phyloP scores from a whole-genome alignment of 2,888 invertebrate species.

The Clusia tigrina region DNA sequence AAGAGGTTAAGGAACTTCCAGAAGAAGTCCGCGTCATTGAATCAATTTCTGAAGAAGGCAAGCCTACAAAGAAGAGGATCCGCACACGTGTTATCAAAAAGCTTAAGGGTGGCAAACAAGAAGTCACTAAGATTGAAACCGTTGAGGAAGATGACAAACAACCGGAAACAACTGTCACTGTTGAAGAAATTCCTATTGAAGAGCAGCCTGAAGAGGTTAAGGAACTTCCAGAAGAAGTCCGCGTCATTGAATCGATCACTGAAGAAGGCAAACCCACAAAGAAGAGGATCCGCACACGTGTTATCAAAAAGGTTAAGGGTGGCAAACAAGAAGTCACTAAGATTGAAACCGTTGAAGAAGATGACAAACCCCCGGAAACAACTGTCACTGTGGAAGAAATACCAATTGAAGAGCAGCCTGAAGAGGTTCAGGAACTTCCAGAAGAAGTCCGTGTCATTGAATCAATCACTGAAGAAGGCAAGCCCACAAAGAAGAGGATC shows the following conservation, averaged over 20 bases:
- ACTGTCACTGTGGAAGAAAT: constrained; percentile 35
- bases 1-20: constrained; percentile 20
- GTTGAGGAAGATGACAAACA: constrained; percentile 32
- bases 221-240: constrained; percentile 37
- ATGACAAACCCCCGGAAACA: constrained; percentile 33
- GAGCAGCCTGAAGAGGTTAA: constrained; percentile 26
- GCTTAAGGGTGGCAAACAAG: constrained; percentile 36
- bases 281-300: constrained; percentile 39
- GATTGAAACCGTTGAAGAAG: constrained; percentile 38
- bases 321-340: constrained; percentile 39
- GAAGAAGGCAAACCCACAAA: constrained; percentile 38
- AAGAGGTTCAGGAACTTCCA: constrained; percentile 32
- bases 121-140: constrained; percentile 36
- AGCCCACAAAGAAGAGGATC: constrained; percentile 22
- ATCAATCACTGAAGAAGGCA: constrained; percentile 33
- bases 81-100: constrained; percentile 35
- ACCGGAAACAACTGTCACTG: constrained; percentile 30
- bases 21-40: constrained; percentile 28
- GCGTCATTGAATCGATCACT: constrained; percentile 31
- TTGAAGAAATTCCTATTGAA: constrained; percentile 30
- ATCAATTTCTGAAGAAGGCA: constrained; percentile 31
- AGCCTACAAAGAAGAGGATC: constrained; percentile 30
- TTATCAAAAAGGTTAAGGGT: constrained; percentile 38
- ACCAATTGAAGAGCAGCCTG: constrained; percentile 22
- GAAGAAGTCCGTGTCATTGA: constrained; percentile 35